Conservation (phyloP, 2,113 vertebrate species). For the Lophius piscatorius region DNA sequence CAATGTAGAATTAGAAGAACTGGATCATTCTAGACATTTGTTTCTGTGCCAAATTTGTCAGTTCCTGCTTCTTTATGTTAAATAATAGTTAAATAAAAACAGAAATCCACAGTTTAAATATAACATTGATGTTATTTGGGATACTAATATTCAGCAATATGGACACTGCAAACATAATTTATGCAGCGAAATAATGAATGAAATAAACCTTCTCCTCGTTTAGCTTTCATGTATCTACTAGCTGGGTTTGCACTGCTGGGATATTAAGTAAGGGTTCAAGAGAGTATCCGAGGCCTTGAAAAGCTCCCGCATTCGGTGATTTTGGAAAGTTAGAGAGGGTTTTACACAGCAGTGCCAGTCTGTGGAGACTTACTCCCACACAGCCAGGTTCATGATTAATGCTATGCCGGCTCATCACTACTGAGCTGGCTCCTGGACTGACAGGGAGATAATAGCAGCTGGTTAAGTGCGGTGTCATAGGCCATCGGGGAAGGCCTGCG, state of each 20-base stretch:
- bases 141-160: not conserved
- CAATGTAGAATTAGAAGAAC: too few relatives aligned
- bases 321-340: conserved; percentile 39
- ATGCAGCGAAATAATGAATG: not conserved
- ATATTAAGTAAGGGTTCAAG: conserved; percentile 45
- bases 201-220: not conserved
- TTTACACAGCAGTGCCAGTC: conserved; percentile 21
- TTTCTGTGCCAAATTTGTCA: too few relatives aligned
- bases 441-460: conserved; percentile 61
- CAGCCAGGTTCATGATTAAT: conserved; percentile 54
- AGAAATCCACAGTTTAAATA: too few relatives aligned
- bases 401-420: conserved; percentile 58
- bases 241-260: conserved; percentile 8
- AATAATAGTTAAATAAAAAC: too few relatives aligned
- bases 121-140: too few relatives aligned
- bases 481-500: conserved; percentile 32
- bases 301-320: conserved; percentile 42
- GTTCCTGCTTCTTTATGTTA: too few relatives aligned
- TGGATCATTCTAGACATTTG: too few relatives aligned
- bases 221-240: not conserved
- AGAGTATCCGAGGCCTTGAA: conserved; percentile 28
- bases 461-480: conserved; percentile 28
- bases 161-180: not conserved
- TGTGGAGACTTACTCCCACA: conserved; percentile 64
- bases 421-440: conserved; percentile 50